Conservation (phyloP, 2,113 vertebrate genomes). For the Rissa tridactyla region DNA sequence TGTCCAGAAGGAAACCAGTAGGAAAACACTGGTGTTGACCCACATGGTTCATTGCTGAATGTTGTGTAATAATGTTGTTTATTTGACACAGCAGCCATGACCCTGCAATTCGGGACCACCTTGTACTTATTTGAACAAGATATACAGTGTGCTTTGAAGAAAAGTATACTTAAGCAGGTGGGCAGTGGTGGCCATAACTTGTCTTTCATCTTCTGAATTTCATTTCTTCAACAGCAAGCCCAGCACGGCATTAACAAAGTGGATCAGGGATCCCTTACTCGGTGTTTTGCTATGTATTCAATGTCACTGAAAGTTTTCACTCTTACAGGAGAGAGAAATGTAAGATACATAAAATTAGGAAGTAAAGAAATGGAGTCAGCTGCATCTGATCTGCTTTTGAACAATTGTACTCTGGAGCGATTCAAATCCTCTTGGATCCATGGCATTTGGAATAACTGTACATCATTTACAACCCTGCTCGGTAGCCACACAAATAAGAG, state of each 20-base stretch:
- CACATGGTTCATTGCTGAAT: neutral
- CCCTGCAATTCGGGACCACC: neutral
- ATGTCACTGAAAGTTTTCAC: neutral
- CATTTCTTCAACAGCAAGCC: neutral
- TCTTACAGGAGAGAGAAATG: neutral
- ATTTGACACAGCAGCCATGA: neutral
- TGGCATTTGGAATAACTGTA: neutral
- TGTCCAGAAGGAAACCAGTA: neutral
- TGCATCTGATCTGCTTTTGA: neutral
- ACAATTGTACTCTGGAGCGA: neutral
- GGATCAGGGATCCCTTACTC: neutral
- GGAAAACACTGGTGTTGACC: neutral
- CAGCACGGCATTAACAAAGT: neutral
- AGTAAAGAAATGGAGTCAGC: neutral
- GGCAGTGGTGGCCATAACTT: neutral
- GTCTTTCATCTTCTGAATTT: neutral
- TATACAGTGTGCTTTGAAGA: neutral
- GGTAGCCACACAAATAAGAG: neutral
- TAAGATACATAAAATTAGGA: constrained; percentile 21
- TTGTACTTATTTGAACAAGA: neutral
- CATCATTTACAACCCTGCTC: neutral
- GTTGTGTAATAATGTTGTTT: neutral
- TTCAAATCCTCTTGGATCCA: neutral
- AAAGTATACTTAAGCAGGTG: neutral
- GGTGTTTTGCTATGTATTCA: neutral